Evolutionary conservation across 2,113 vertebrate genomes (phyloP).

Genomic region (Orthonyx spaldingii): DNA sequence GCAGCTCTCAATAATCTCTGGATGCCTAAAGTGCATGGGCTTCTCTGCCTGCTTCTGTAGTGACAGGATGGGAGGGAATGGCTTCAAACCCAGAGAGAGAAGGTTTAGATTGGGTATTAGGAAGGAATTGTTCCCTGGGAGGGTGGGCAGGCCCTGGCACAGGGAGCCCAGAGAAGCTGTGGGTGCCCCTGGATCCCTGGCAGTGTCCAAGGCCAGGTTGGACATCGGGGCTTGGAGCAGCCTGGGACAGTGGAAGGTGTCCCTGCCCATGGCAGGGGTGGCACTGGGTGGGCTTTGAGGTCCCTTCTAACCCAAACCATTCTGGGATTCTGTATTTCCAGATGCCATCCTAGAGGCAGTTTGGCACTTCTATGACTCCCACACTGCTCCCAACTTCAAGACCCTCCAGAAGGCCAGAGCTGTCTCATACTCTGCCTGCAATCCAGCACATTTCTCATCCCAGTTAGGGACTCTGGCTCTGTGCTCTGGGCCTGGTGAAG

Average conservation of each 20-base stretch:
- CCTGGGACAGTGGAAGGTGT: background rate
- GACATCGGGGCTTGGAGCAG: background rate
- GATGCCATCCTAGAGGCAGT: background rate
- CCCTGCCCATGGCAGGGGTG: background rate
- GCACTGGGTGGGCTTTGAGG: rapidly evolving
- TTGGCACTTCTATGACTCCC: rapidly evolving
- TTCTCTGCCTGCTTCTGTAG: background rate
- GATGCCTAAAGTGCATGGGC: rapidly evolving
- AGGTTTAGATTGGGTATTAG: background rate
- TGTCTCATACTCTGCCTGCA: background rate
- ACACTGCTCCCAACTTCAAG: background rate
- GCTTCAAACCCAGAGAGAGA: background rate
- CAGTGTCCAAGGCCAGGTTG: rapidly evolving
- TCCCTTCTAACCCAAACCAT: background rate
- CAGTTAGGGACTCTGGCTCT: background rate
- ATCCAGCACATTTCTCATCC: background rate
- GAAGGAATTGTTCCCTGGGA: background rate
- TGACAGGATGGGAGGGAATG: background rate
- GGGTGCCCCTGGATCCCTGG: background rate
- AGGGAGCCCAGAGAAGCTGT: background rate
- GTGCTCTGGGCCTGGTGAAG: background rate
- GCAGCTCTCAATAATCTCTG: background rate
- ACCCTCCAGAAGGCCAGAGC: background rate
- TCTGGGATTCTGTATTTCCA: background rate
- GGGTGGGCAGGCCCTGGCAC: background rate